phyloP scores from a whole-genome alignment of 35 echinoderm and acorn worm species.

The Strongylocentrotus purpuratus region DNA sequence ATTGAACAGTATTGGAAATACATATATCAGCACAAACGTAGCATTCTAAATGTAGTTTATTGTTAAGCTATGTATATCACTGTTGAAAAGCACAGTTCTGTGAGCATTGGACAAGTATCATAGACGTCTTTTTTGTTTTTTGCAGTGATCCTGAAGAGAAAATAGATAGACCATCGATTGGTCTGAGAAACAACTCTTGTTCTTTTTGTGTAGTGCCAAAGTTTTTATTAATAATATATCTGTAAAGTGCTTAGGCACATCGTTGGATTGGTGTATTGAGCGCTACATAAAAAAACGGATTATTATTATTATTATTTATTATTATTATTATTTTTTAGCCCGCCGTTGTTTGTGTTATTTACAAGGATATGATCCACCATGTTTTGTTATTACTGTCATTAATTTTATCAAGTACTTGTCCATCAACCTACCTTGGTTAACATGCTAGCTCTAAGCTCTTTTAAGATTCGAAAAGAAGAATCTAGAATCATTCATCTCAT shows the following conservation, averaged over 20 bases:
- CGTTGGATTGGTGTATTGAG: too few species aligned
- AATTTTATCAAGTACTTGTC: too few species aligned
- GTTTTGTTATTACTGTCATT: not conserved
- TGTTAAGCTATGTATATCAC: not conserved
- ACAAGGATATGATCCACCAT: constrained; percentile 9
- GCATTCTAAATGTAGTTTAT: not conserved
- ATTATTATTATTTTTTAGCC: not conserved
- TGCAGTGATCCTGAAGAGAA: not conserved
- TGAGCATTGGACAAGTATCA: not conserved
- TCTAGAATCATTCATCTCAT: not conserved
- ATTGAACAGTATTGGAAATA: not conserved
- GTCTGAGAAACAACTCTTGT: not conserved
- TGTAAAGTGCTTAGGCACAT: too few species aligned
- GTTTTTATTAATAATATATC: not conserved
- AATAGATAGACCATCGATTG: not conserved
- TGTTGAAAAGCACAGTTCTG: not conserved
- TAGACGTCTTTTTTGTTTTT: not conserved
- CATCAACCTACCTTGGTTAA: not conserved
- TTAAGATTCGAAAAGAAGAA: not conserved
- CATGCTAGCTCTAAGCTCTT: not conserved
- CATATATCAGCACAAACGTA: not conserved
- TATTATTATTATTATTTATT: too few species aligned
- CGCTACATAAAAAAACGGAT: too few species aligned
- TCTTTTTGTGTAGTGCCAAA: not conserved
- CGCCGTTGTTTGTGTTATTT: not conserved